These are phyloP conservation scores for Recurvirostra avosetta DNA, from an alignment of 2,113 vertebrate species.

Conservation along the genomic window DNA sequence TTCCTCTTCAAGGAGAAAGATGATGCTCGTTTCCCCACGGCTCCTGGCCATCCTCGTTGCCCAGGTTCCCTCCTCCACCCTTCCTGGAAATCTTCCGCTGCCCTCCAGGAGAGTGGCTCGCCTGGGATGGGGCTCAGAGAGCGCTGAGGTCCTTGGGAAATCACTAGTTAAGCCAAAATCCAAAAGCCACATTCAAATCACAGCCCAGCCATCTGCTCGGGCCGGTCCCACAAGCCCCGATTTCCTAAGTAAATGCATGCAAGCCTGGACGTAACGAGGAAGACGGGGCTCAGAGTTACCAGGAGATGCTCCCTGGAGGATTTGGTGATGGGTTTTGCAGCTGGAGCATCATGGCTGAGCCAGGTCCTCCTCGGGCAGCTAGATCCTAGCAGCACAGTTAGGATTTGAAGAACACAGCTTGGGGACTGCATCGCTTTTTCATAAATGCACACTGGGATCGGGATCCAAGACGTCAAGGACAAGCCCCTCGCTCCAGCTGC, in stretches of 20 bases:
- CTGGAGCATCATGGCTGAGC: not conserved
- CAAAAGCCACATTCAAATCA: not conserved
- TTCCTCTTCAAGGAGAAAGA: not conserved
- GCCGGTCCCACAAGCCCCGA: not conserved
- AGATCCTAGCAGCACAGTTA: not conserved
- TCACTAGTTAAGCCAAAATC: not conserved
- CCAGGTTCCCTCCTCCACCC: not conserved
- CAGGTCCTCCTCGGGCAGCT: not conserved
- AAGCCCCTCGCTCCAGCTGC: not conserved
- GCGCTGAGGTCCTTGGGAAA: not conserved
- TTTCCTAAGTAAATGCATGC: not conserved
- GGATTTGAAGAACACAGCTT: not conserved
- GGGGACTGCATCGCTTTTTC: not conserved
- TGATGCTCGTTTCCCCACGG: not conserved
- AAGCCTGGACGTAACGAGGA: not conserved
- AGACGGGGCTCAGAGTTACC: not conserved
- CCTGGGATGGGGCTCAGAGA: accelerated
- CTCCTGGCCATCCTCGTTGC: accelerated
- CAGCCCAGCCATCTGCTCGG: not conserved
- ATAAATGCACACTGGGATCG: accelerated
- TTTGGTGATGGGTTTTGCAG: constrained; percentile 21
- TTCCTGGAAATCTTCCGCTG: not conserved
- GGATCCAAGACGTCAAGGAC: not conserved
- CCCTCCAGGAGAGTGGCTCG: accelerated
- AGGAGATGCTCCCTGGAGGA: not conserved